Base-by-base conservation (phyloP, 1,140 invertebrate genomes). In the Musca domestica region DNA sequence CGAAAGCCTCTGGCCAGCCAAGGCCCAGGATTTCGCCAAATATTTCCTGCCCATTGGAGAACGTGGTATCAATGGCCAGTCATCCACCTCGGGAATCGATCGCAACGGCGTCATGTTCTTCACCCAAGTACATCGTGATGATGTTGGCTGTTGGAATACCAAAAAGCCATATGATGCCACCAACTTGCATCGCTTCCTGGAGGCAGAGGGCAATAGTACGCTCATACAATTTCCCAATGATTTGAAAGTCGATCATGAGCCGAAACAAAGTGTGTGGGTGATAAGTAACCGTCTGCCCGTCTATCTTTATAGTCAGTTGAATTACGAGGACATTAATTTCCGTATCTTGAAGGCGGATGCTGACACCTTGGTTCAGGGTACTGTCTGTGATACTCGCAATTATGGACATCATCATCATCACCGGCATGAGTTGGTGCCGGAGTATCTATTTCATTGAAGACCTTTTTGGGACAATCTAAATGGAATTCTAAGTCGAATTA, bases 121-220 rank as follows among this genome's bases (percentile, higher is more conserved):
- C 73, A 92, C 91, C 64, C 86, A 93, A 82, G 90, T 92, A 0
- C 87, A 88, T 15, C 83, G 85, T 25, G 88, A 92, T 72, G 88
- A 87, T 6, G 83, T 94, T 0, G 91, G 89, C 47, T 94, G 92
- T 74, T 94, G 91, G 92, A 88, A 94, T 73, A 89, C 88, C 0
- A 84, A 84, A 1, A 91, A 91, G 71, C 86, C 88, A 1, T 91
- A 91, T 72, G 83, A 82, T 51, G 85, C 85, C n/a, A 77, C 81
- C 6, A 89, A 89, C 74, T 80, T 46, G 87, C 87, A 0, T 82
- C 91, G 0, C 79, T 91, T 3, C 87, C 88, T 0, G 74, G 81
- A 5, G 86, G 87, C 51, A 6, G 51, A 66, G 30, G n/a, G 7
- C 9, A 65, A 20, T 71, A 83, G 67, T 2, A 56, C 84, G 7